These are phyloP conservation scores for Bombylius major DNA, from an alignment of 2,888 invertebrate genomes.

Conservation along the genomic window DNA sequence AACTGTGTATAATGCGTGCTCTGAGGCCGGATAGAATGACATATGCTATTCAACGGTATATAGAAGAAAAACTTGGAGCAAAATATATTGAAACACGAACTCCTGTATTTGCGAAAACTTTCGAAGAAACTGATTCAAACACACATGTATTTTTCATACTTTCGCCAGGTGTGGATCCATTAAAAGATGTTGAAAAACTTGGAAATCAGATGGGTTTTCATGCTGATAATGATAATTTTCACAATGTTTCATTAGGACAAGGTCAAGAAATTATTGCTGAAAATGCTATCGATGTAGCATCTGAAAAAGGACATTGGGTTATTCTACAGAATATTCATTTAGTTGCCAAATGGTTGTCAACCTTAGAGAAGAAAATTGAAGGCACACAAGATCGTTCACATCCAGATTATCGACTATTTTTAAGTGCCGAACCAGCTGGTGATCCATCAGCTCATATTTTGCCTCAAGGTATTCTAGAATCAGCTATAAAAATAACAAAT, in stretches of 20 bases:
- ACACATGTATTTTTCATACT: slow-evolving; percentile 90
- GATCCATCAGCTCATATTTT: slow-evolving; percentile 53
- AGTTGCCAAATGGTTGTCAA: slow-evolving; percentile 77
- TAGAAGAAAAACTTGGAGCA: slow-evolving; percentile 76
- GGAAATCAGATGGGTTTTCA: slow-evolving; percentile 72
- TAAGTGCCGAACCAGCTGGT: slow-evolving; percentile 78
- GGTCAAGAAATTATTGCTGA: slow-evolving; percentile 91
- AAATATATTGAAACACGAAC: slow-evolving; percentile 69
- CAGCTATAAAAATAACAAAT: slow-evolving; percentile 90
- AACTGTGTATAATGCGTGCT: slow-evolving; percentile 84
- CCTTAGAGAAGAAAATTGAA: slow-evolving; percentile 84
- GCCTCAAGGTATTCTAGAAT: slow-evolving; percentile 79
- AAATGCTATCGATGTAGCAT: slow-evolving; percentile 65
- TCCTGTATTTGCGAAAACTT: slow-evolving; percentile 74
- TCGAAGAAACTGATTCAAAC: slow-evolving; percentile 66
- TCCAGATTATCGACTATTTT: slow-evolving; percentile 53
- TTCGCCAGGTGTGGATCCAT: slow-evolving; percentile 87
- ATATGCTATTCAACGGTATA: slow-evolving; percentile 66
- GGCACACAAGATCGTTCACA: slow-evolving; percentile 57
- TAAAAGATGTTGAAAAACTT: slow-evolving; percentile 81
- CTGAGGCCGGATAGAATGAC: slow-evolving; percentile 89
- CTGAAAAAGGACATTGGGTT: slow-evolving; percentile 78
- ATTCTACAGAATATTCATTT: slow-evolving; percentile 88
- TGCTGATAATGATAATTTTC: slow-evolving; percentile 68
- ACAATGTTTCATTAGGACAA: slow-evolving; percentile 87